A percentile compares a stretch with the other conserved stretches of the same genome.
Evolutionary conservation across 1,140 invertebrate genomes (phyloP).

Genomic region (Bombus ignitus): DNA sequence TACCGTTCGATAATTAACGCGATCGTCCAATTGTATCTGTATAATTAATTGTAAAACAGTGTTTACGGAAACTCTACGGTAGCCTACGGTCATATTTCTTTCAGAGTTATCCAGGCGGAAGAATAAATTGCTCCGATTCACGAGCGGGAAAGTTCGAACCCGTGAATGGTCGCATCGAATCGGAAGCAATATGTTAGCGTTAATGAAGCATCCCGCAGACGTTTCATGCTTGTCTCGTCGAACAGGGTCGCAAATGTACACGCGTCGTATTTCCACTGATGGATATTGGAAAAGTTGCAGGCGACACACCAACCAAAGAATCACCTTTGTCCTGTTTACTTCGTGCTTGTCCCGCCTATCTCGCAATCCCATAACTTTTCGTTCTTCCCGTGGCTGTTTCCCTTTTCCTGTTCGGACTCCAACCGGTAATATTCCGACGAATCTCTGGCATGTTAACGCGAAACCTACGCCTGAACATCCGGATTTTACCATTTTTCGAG

Average conservation of each 20-base stretch:
- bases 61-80: not conserved
- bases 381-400: not conserved
- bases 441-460: not conserved
- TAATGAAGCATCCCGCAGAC: slow-evolving; percentile 51
- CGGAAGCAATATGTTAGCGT: slow-evolving; percentile 47
- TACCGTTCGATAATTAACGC: slow-evolving; percentile 8
- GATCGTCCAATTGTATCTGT: not conserved
- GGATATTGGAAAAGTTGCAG: slow-evolving; percentile 69
- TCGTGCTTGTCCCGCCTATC: slow-evolving; percentile 31
- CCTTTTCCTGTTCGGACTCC: no score
- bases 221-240: slow-evolving; percentile 26
- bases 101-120: slow-evolving; percentile 3
- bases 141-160: not conserved
- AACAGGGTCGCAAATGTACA: slow-evolving; percentile 36
- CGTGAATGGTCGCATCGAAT: slow-evolving; percentile 7
- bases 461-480: not conserved
- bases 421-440: not conserved
- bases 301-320: slow-evolving; percentile 58
- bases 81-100: slow-evolving; percentile 16
- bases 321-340: slow-evolving; percentile 49
- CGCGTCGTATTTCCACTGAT: slow-evolving; percentile 50
- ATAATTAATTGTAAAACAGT: slow-evolving; percentile 4
- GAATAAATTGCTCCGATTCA: slow-evolving; percentile 31
- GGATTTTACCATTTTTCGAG: not conserved
- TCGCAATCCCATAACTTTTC: slow-evolving; percentile 57